These are phyloP conservation scores for Corythornis vintsioides DNA, from an alignment of 2,113 vertebrate genomes.

Conservation along the genomic window DNA sequence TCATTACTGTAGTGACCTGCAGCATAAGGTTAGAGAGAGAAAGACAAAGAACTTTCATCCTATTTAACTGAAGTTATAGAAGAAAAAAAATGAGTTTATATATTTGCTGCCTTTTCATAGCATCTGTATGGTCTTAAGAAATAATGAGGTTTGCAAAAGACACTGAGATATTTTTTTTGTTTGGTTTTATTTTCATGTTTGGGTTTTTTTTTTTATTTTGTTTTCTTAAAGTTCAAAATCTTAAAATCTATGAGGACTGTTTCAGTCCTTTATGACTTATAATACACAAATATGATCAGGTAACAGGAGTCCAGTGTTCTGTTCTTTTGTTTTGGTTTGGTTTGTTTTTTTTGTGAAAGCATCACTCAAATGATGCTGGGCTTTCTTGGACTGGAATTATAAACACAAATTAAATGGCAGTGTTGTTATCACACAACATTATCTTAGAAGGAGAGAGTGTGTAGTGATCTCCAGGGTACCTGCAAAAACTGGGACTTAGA, in stretches of 20 bases:
- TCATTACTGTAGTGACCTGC: slow-evolving; percentile 49
- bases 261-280: neutral
- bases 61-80: neutral
- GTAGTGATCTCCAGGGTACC: neutral
- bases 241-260: neutral
- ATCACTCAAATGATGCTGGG: neutral
- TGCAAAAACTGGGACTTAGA: neutral
- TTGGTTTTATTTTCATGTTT: too few relatives aligned
- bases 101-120: neutral
- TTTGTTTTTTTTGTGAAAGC: neutral
- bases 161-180: fast-evolving
- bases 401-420: neutral
- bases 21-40: slow-evolving; percentile 1
- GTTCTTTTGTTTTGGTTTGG: neutral
- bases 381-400: neutral
- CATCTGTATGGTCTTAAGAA: neutral
- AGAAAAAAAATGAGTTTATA: neutral
- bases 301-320: neutral
- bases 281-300: neutral
- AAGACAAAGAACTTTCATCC: slow-evolving; percentile 34
- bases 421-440: neutral
- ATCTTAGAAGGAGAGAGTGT: fast-evolving
- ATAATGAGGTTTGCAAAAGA: neutral
- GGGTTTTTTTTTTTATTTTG: neutral
- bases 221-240: neutral